A percentile compares a stretch with the other conserved stretches of the same genome.
These are phyloP conservation scores for Thalassophryne amazonica DNA, from an alignment of 2,797 vertebrate genomes.

Conservation along the genomic window DNA sequence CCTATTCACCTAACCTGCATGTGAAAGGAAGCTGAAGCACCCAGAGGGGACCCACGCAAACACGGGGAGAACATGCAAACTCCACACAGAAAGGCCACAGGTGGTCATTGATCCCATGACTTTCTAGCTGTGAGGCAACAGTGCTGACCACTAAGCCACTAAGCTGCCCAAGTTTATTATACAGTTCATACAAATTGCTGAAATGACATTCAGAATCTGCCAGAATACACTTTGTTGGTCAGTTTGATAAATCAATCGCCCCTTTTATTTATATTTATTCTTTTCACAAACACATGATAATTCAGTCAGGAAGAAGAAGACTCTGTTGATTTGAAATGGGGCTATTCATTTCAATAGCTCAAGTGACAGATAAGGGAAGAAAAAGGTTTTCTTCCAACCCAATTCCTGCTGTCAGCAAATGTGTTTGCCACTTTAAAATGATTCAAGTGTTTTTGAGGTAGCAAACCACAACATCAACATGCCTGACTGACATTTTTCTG, in stretches of 20 bases:
- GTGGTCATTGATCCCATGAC: too few species aligned
- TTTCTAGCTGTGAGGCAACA: too few species aligned
- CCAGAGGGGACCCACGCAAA: too few species aligned
- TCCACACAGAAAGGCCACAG: too few species aligned
- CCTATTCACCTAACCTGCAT: too few species aligned
- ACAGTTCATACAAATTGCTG: background rate
- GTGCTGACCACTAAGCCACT: too few species aligned
- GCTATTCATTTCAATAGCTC: background rate
- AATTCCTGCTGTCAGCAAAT: background rate
- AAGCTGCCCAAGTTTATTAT: background rate
- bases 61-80: too few species aligned
- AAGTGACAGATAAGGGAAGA: background rate
- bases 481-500: too few species aligned
- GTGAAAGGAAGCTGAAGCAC: too few species aligned
- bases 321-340: constrained; percentile 7
- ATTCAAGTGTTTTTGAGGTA: background rate
- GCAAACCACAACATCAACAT: too few species aligned
- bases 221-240: background rate
- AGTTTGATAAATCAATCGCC: background rate
- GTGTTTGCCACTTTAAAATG: background rate
- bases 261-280: constrained; percentile 1
- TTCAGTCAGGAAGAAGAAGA: background rate
- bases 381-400: background rate
- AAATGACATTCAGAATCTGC: background rate
- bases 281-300: background rate